A percentile compares a stretch with the other conserved stretches of the same genome.
Evolutionary conservation across 2,888 invertebrate species (phyloP).

Genomic region (Epicampocera succincta): DNA sequence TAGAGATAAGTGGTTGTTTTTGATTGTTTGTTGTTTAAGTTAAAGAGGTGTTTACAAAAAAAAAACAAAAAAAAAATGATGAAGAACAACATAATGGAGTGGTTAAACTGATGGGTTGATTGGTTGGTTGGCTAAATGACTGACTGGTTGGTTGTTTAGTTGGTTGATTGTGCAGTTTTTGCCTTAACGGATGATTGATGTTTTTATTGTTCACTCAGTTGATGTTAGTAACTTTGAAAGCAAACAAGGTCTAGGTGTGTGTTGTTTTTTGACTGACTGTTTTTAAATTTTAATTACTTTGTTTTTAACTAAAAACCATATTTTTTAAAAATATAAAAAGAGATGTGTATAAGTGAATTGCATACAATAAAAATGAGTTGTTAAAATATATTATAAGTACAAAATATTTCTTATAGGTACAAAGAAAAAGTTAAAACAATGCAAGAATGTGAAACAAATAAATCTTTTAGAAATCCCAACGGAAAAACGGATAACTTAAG

Average conservation of each 20-base stretch:
- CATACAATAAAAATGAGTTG: conserved; percentile 10
- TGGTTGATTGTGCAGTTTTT: conserved; percentile 43
- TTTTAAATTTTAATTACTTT: conserved; percentile 51
- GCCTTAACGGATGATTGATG: conserved; percentile 63
- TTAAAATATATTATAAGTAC: conserved; percentile 1
- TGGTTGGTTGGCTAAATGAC: conserved; percentile 32
- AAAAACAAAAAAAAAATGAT: conserved; percentile 1
- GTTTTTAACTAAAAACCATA: conserved; percentile 35
- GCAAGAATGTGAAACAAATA: background rate
- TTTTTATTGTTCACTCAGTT: conserved; percentile 65
- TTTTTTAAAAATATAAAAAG: conserved; percentile 13
- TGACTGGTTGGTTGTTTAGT: conserved; percentile 36
- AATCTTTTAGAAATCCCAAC: conserved; percentile 5
- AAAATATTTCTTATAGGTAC: background rate
- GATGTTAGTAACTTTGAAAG: conserved; percentile 59
- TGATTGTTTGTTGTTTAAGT: conserved; percentile 27
- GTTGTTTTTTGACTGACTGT: conserved; percentile 27
- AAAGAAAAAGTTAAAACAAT: no score
- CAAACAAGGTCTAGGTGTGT: conserved; percentile 47
- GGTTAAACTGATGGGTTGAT: conserved; percentile 44
- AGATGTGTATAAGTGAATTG: background rate
- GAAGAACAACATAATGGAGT: conserved; percentile 32
- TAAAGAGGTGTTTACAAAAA: conserved; percentile 46
- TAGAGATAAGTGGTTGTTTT: conserved; percentile 11
- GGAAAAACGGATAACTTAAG: conserved; percentile 11